Percentiles rank a stretch among this genome's conserved stretches.
Conservation (phyloP, 2,888 invertebrate genomes). For the Teinopalpus imperialis region DNA sequence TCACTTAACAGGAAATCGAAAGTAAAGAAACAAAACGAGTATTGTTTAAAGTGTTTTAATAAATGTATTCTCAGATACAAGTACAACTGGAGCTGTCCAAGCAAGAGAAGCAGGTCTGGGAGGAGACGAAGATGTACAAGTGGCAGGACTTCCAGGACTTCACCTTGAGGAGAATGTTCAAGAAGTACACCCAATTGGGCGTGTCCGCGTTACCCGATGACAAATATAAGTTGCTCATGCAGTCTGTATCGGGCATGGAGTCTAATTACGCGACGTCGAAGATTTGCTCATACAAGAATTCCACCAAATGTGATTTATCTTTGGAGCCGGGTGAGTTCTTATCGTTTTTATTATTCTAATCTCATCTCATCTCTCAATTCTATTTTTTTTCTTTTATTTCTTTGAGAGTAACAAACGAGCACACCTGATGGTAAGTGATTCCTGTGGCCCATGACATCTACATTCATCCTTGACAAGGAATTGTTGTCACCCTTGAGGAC, state of each 20-base stretch:
- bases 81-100: slow-evolving; percentile 66
- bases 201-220: slow-evolving; percentile 87
- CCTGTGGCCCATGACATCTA: too few species aligned
- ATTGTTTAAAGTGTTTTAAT: too few species aligned
- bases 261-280: slow-evolving; percentile 89
- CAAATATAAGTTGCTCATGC: slow-evolving; percentile 83
- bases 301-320: slow-evolving; percentile 84
- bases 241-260: slow-evolving; percentile 87
- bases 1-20: too few species aligned
- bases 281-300: slow-evolving; percentile 86
- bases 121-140: slow-evolving; percentile 85
- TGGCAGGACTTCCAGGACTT: slow-evolving; percentile 88
- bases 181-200: slow-evolving; percentile 87
- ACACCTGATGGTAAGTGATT: too few species aligned
- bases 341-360: too few species aligned
- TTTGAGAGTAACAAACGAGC: too few species aligned
- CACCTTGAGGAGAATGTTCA: slow-evolving; percentile 87
- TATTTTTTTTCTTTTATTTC: too few species aligned
- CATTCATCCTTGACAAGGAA: too few species aligned
- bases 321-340: slow-evolving; percentile 87
- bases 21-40: too few species aligned
- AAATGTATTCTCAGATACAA: slow-evolving; percentile 70
- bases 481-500: too few species aligned
- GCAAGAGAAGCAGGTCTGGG: slow-evolving; percentile 84
- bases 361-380: too few species aligned